Evolutionary conservation across 2,113 vertebrate genomes (phyloP).

Genomic region (Rhabdomys dilectus): DNA sequence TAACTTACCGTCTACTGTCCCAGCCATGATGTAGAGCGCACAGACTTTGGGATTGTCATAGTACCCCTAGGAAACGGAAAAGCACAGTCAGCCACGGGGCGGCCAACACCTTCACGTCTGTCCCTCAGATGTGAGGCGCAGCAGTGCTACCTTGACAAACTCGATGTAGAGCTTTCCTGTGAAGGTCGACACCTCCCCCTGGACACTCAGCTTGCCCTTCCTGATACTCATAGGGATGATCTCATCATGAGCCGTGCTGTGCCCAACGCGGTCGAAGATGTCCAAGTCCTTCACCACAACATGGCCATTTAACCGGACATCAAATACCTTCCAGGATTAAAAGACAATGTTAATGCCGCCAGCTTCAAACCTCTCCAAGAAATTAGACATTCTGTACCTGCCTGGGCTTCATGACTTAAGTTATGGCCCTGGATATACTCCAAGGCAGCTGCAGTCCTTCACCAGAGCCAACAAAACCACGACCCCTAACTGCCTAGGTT

Average conservation of each 20-base stretch:
- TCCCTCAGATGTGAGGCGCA: neutral
- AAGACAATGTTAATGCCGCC: slow-evolving; percentile 47
- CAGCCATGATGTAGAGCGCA: slow-evolving; percentile 97
- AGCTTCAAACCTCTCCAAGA: neutral
- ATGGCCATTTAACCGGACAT: slow-evolving; percentile 97
- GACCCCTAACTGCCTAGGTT: neutral
- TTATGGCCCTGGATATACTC: neutral
- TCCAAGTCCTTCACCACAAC: slow-evolving; percentile 98
- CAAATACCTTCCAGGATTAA: slow-evolving; percentile 92
- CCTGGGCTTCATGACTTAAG: neutral
- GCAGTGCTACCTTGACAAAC: slow-evolving; percentile 95
- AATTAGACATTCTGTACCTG: neutral
- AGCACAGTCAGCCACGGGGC: slow-evolving; percentile 10
- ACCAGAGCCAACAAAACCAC: slow-evolving; percentile 22
- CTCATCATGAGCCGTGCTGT: slow-evolving; percentile 98
- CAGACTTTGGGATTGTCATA: slow-evolving; percentile 99
- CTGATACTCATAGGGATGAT: slow-evolving; percentile 95
- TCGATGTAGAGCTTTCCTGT: slow-evolving; percentile 97
- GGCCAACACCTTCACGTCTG: neutral
- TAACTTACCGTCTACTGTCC: slow-evolving; percentile 95
- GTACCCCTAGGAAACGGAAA: slow-evolving; percentile 92
- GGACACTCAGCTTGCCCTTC: slow-evolving; percentile 96
- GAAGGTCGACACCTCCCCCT: slow-evolving; percentile 98
- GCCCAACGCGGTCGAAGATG: slow-evolving; percentile 98
- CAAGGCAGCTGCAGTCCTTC: neutral